Conservation (phyloP, 2,113 vertebrate species). For the Syngnathus floridae region DNA sequence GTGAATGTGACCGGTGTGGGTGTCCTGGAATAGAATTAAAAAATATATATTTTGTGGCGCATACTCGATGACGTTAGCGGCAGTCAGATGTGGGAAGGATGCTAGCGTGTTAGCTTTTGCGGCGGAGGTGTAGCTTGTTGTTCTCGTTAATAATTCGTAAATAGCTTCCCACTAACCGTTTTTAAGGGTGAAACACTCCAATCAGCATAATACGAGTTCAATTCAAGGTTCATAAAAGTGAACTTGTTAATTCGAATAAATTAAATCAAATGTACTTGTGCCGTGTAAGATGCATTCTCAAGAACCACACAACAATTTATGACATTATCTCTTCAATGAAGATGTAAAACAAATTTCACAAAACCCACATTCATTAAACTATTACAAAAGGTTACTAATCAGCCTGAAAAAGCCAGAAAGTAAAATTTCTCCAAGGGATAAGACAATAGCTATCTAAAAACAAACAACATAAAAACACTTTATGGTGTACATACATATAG, state of each 20-base stretch:
- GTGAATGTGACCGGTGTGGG: neutral
- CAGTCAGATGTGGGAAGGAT: neutral
- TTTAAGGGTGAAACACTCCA: neutral
- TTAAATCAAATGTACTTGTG: neutral
- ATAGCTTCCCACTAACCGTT: neutral
- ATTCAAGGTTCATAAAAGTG: neutral
- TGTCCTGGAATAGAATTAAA: neutral
- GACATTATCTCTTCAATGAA: neutral
- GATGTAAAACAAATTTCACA: neutral
- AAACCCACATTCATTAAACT: no score
- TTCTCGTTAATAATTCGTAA: neutral
- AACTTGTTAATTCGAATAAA: neutral
- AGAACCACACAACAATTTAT: neutral
- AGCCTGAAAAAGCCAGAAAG: no score
- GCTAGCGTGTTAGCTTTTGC: neutral
- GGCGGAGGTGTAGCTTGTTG: neutral
- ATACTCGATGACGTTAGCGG: neutral
- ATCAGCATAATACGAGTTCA: neutral
- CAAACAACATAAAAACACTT: no score
- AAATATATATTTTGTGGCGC: neutral
- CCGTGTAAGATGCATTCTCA: no score
- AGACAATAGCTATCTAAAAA: no score
- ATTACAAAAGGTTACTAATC: neutral
- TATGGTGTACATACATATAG: no score
- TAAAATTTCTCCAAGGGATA: no score